Percentiles rank a stretch among this genome's conserved stretches.
These are phyloP conservation scores for Eupeodes corollae DNA, from an alignment of 1,140 invertebrate genomes.

Conservation along the genomic window DNA sequence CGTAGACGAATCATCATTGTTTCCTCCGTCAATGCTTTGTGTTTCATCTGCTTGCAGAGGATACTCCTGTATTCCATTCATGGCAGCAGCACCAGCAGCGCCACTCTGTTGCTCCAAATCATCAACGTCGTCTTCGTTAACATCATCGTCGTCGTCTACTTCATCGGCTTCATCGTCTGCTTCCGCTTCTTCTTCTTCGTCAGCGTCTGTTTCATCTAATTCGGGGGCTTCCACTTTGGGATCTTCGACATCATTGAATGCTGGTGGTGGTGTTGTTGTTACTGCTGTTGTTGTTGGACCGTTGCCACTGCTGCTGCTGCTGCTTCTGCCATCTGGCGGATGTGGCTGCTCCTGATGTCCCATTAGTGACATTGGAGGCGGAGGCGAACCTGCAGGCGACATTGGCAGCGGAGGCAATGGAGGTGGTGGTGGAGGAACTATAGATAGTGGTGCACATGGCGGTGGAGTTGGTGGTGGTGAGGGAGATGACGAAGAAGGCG, in stretches of 20 bases:
- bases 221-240: neutral
- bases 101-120: too few species aligned
- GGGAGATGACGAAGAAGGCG: constrained; percentile 24
- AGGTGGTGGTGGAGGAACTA: constrained; percentile 28
- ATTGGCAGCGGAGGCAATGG: constrained; percentile 24
- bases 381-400: constrained; percentile 28
- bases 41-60: too few species aligned
- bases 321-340: neutral
- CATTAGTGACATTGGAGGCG: constrained; percentile 10
- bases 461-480: constrained; percentile 31
- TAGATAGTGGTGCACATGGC: constrained; percentile 21
- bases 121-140: constrained; percentile 2
- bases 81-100: too few species aligned
- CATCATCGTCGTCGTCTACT: constrained; percentile 3
- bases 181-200: constrained; percentile 6
- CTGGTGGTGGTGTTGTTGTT: constrained; percentile 8
- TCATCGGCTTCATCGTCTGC: constrained; percentile 3
- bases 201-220: constrained; percentile 9
- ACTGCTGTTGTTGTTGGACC: neutral
- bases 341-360: constrained; percentile 1
- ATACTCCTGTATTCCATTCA: constrained; percentile 19
- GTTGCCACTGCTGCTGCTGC: too few species aligned
- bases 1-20: constrained; percentile 30
- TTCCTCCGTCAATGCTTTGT: too few species aligned
- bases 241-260: constrained; percentile 3